Conservation (phyloP, 2,113 vertebrate genomes). For the Forbesichthys papilliferus region DNA sequence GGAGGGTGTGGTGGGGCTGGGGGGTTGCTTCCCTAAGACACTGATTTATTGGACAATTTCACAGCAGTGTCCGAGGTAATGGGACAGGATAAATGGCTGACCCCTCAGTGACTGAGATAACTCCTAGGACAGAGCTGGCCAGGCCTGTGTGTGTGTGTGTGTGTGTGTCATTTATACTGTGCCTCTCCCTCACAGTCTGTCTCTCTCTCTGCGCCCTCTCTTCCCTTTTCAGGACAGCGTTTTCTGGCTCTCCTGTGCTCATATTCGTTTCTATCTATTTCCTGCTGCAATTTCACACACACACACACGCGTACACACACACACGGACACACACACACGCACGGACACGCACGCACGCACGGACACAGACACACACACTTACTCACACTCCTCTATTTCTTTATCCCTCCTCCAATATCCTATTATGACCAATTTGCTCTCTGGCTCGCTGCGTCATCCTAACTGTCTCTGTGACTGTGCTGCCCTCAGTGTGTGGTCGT, state of each 20-base stretch:
- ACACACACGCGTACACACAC: constrained; percentile 6
- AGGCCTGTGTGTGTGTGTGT: constrained; percentile 19
- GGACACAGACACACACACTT: constrained; percentile 8
- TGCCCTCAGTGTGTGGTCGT: constrained; percentile 26
- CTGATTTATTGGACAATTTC: constrained; percentile 84
- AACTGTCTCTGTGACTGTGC: constrained; percentile 28
- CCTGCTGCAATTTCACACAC: neutral
- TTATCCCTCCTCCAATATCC: constrained; percentile 33
- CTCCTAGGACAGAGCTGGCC: constrained; percentile 55
- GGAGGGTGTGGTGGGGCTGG: constrained; percentile 31
- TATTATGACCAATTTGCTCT: constrained; percentile 58
- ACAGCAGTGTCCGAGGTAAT: constrained; percentile 77
- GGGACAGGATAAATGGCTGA: constrained; percentile 80
- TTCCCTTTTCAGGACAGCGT: neutral
- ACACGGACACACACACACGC: constrained; percentile 1
- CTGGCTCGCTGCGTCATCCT: constrained; percentile 35
- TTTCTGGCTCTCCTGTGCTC: too few species aligned
- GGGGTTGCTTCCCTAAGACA: constrained; percentile 63
- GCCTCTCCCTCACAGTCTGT: constrained; percentile 17
- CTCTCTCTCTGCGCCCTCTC: neutral
- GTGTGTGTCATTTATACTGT: constrained; percentile 16
- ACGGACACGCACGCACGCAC: too few species aligned
- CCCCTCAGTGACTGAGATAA: constrained; percentile 69
- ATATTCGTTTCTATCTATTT: too few species aligned
- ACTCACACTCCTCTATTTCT: constrained; percentile 15